Percentiles rank a stretch among this genome's conserved stretches.
phyloP scores from a whole-genome alignment of 2,888 invertebrate genomes.

The Drosophila kokeensis region DNA sequence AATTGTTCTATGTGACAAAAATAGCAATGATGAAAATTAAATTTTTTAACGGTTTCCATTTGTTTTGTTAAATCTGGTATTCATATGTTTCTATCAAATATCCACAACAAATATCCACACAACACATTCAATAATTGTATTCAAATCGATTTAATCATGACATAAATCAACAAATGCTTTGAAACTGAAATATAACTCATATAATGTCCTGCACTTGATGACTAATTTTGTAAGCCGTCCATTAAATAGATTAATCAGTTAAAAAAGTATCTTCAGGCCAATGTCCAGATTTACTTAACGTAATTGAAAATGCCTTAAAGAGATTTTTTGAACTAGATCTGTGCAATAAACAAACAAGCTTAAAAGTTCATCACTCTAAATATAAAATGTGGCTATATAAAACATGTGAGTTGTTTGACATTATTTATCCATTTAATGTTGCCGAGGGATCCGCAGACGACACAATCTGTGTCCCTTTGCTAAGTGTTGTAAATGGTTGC shows the following conservation, averaged over 20 bases:
- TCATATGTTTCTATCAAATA: not conserved
- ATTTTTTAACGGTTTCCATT: not conserved
- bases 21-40: conserved; percentile 5
- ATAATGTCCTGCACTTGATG: conserved; percentile 39
- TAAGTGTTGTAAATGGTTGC: conserved; percentile 36
- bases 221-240: not conserved
- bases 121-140: not conserved
- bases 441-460: conserved; percentile 4
- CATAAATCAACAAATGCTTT: conserved; percentile 35
- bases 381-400: not conserved
- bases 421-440: conserved; percentile 44
- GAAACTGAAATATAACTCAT: conserved; percentile 40
- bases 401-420: conserved; percentile 16
- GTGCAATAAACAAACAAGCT: not conserved
- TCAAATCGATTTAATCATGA: conserved; percentile 25
- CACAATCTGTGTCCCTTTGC: conserved; percentile 14
- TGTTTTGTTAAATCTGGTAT: conserved; percentile 2
- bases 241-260: conserved; percentile 1
- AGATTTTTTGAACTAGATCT: not conserved
- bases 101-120: no score
- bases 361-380: not conserved
- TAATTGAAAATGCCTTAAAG: not conserved
- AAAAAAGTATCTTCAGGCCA: no score
- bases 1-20: not conserved
- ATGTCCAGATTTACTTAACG: not conserved